These are phyloP conservation scores for Enoplosus armatus DNA, from an alignment of 2,797 vertebrate genomes.

Conservation along the genomic window DNA sequence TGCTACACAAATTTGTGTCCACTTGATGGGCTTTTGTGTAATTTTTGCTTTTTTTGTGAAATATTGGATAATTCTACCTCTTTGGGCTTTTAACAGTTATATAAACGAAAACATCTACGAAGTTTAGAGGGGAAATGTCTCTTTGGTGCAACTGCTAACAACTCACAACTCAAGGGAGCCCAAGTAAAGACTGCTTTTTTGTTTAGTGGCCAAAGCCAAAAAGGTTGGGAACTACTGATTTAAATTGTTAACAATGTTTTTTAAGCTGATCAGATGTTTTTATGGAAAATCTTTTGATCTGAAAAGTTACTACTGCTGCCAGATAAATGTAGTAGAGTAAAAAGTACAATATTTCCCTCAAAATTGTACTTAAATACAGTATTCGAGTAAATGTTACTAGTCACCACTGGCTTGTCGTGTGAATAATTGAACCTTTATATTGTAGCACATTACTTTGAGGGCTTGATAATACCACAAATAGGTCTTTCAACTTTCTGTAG, in stretches of 20 bases:
- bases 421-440: conserved; percentile 53
- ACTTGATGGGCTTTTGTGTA: too few relatives aligned
- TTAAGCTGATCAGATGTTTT: neutral
- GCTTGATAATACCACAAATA: neutral
- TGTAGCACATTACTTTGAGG: neutral
- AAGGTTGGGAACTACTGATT: too few relatives aligned
- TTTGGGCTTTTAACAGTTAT: too few relatives aligned
- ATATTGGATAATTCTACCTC: too few relatives aligned
- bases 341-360: neutral
- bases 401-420: conserved; percentile 44
- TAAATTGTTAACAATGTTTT: neutral
- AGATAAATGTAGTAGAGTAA: neutral
- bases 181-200: neutral
- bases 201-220: neutral
- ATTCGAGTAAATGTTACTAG: neutral
- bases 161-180: too few relatives aligned
- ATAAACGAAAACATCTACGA: too few relatives aligned
- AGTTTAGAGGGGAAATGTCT: too few relatives aligned
- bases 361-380: neutral
- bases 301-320: neutral
- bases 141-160: too few relatives aligned
- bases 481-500: conserved; percentile 21
- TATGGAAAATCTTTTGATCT: neutral
- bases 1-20: too few relatives aligned
- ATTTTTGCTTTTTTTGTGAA: too few relatives aligned